phyloP scores from a whole-genome alignment of 2,797 vertebrate species.

The Anomalospiza imberbis region DNA sequence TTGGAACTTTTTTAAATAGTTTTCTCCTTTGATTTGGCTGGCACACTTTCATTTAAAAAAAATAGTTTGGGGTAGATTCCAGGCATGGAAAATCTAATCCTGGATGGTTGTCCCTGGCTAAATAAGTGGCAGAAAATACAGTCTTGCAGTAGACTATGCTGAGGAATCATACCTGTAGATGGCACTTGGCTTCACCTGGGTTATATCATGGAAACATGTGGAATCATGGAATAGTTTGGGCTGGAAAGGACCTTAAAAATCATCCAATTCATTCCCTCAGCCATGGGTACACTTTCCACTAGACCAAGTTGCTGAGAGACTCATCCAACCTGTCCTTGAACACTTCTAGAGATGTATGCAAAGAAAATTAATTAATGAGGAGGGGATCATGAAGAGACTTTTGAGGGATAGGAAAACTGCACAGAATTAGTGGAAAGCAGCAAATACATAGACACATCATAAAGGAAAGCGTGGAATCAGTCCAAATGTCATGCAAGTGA shows the following conservation, averaged over 20 bases:
- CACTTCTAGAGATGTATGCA: neutral
- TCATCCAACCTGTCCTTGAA: too few species aligned
- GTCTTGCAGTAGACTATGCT: neutral
- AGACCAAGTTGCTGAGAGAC: neutral
- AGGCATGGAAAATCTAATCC: neutral
- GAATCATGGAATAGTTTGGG: neutral
- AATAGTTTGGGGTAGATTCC: neutral
- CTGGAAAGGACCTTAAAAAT: neutral
- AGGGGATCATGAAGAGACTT: neutral
- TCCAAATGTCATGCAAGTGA: neutral
- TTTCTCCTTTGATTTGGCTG: neutral
- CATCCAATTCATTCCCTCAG: neutral
- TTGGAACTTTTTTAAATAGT: neutral
- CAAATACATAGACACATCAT: accelerated
- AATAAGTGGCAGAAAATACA: neutral
- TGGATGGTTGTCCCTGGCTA: neutral
- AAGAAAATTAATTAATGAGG: neutral
- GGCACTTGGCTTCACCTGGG: neutral
- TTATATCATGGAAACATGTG: too few species aligned
- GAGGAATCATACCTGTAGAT: neutral
- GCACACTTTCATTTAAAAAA: neutral
- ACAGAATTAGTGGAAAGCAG: neutral
- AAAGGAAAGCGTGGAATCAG: neutral
- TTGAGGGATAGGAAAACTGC: neutral
- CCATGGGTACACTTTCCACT: neutral